These are phyloP conservation scores for Lonchura striata DNA, from an alignment of 2,113 vertebrate genomes.

Conservation along the genomic window DNA sequence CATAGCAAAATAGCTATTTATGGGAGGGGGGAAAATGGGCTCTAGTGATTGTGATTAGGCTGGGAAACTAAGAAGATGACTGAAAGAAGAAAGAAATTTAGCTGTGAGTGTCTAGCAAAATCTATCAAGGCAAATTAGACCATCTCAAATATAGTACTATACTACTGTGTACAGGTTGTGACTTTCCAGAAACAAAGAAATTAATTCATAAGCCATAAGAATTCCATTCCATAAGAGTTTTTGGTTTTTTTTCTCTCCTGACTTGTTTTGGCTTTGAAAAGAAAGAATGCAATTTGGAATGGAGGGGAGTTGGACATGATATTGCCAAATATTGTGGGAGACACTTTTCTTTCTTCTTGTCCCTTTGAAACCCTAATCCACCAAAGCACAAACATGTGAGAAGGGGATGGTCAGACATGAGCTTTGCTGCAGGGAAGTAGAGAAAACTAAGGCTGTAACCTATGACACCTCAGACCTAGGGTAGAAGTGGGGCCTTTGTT, in stretches of 20 bases:
- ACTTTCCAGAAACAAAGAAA: not conserved
- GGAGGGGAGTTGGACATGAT: not conserved
- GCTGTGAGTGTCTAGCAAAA: not conserved
- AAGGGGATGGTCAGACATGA: too few species aligned
- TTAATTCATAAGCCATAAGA: not conserved
- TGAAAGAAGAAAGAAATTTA: not conserved
- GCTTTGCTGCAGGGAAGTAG: not conserved
- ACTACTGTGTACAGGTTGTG: not conserved
- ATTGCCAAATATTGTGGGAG: not conserved
- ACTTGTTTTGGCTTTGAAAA: not conserved
- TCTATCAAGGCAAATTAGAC: not conserved
- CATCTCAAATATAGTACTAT: not conserved
- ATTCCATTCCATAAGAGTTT: not conserved
- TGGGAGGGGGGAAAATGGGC: too few species aligned
- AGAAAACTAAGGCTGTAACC: not conserved
- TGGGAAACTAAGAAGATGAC: not conserved
- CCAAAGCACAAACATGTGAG: not conserved
- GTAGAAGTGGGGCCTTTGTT: not conserved
- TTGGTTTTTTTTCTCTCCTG: fast-evolving
- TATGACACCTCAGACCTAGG: fast-evolving
- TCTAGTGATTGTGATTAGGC: not conserved
- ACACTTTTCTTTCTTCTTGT: not conserved
- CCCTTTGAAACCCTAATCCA: not conserved
- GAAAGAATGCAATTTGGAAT: not conserved
- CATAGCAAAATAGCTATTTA: not conserved